Evolutionary conservation across 2,888 invertebrate genomes (phyloP).

Genomic region (Helicoverpa assulta): DNA sequence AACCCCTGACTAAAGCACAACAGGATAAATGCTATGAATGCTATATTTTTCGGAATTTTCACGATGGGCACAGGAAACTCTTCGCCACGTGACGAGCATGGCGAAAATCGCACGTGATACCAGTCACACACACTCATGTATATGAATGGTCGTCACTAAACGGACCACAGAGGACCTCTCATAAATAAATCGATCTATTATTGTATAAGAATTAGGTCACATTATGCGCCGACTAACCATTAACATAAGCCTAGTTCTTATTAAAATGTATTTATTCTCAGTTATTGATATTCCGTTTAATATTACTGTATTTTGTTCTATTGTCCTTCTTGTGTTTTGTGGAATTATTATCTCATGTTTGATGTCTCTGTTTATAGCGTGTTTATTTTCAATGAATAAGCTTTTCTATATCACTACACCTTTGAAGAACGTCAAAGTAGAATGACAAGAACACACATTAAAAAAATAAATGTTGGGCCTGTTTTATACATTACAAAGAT

Average conservation of each 20-base stretch:
- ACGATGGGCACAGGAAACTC: neutral
- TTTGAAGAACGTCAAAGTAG: too few species aligned
- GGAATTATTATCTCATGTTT: conserved; percentile 17
- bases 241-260: conserved; percentile 15
- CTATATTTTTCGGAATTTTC: neutral
- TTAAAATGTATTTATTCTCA: conserved; percentile 38
- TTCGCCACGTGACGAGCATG: conserved; percentile 20
- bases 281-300: conserved; percentile 21
- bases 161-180: conserved; percentile 18
- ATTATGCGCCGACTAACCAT: conserved; percentile 14
- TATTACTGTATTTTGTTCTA: conserved; percentile 23
- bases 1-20: neutral
- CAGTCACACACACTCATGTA: conserved; percentile 35
- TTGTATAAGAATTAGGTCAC: conserved; percentile 37
- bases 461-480: too few species aligned
- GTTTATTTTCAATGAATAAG: too few species aligned
- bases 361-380: neutral
- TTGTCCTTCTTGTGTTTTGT: conserved; percentile 6
- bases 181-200: conserved; percentile 33
- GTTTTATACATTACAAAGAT: neutral
- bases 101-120: conserved; percentile 23
- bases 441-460: too few species aligned
- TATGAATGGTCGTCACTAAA: conserved; percentile 37
- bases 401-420: too few species aligned
- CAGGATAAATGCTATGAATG: neutral